Base-by-base conservation (phyloP, 2,888 invertebrate species). In the Idaea dimidiata region DNA sequence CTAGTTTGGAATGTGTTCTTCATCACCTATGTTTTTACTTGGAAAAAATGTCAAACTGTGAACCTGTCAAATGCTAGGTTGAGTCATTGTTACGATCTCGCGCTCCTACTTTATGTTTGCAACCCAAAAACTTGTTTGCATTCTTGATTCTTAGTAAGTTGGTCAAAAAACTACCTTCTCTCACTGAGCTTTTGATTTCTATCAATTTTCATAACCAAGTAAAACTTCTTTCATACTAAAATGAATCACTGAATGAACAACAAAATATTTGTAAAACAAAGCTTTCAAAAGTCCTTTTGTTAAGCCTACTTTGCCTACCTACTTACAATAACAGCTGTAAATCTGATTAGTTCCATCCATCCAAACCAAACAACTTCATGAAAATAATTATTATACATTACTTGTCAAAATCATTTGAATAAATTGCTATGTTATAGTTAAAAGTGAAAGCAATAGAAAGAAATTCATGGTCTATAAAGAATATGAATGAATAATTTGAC, bases 51-150 rank as follows among this genome's bases (percentile, higher is more conserved):
- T 90, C 92, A 92, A 91, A 90, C 79, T 80, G 78, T 89, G 87
- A 86, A 87, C 86, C 90, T 93, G 93, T 93, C 93, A 93, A 90
- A 68, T 85, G 81, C 87, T 81, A 78, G 89, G 90, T 93, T 93
- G 92, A 93, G 89, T 93, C 93, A 93, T 88, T 90, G 85, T 86
- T 86, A 76, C 85, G 79, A 84, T 81, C 78, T 80, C 81, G 77
- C 78, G 73, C 74, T 72, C 64, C 70, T 78, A 80, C 74, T 79
- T 79, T 79, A 78, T 81, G 76, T 83, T 76, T 69, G 68, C 77
- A 71, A 69, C 69, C 70, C 70, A 76, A 71, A 76, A 75, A 75
- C 73, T 79, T 66, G 81, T 82, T 85, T 87, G 82, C 78, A 69
- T 70, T 32, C 59, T 62, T 53, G 7, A 61, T 62, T 62, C 53